Evolutionary conservation across 2,113 vertebrate species (phyloP).

Genomic region (Mormoops blainvillei): DNA sequence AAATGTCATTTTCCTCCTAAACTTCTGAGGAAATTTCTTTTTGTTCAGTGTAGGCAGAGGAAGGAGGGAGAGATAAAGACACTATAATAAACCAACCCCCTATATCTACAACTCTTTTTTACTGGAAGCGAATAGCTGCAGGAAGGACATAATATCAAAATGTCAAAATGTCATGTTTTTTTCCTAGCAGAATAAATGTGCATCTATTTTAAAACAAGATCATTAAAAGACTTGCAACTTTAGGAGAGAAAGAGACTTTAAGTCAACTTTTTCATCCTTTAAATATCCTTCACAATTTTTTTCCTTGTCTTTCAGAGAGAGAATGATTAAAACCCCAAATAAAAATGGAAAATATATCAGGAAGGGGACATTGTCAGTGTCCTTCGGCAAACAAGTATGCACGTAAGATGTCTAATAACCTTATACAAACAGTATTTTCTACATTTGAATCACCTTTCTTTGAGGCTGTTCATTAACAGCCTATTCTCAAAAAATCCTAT

Average conservation of each 20-base stretch:
- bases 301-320: conserved; percentile 31
- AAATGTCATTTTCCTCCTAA: conserved; percentile 53
- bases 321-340: background rate
- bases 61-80: background rate
- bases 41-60: background rate
- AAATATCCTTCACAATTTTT: conserved; percentile 1
- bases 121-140: background rate
- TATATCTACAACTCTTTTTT: conserved; percentile 25
- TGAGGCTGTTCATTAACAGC: background rate
- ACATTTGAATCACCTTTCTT: background rate
- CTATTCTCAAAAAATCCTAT: background rate
- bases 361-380: background rate
- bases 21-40: conserved; percentile 34
- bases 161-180: background rate
- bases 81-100: background rate
- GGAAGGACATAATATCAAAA: conserved; percentile 50
- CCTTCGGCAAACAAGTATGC: background rate
- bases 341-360: background rate
- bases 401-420: background rate
- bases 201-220: conserved; percentile 43
- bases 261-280: background rate
- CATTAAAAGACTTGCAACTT: conserved; percentile 6
- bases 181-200: conserved; percentile 25
- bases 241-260: background rate
- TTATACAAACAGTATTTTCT: background rate